Evolutionary conservation across 2,797 vertebrate species (phyloP).

Genomic region (Propithecus perrieri): DNA sequence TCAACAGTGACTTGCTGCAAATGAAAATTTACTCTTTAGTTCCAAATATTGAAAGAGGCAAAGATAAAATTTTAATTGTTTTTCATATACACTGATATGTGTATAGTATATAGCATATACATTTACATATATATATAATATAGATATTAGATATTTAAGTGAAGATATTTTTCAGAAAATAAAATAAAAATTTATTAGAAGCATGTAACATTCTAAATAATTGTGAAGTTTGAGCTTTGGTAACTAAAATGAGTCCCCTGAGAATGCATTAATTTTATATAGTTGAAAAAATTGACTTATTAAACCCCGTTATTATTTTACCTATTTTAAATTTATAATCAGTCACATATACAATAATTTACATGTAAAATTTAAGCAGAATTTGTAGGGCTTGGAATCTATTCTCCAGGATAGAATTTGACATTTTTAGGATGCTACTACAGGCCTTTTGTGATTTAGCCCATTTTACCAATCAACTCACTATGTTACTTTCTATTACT

Average conservation of each 20-base stretch:
- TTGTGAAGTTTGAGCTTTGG: not conserved
- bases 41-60: too few relatives aligned
- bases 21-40: too few relatives aligned
- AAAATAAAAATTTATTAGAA: not conserved
- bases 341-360: not conserved
- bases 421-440: not conserved
- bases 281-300: not conserved
- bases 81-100: too few relatives aligned
- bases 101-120: too few relatives aligned
- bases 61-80: too few relatives aligned
- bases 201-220: not conserved
- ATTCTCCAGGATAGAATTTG: not conserved
- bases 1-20: too few relatives aligned
- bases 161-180: not conserved
- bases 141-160: not conserved
- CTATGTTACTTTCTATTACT: not conserved
- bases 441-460: rapidly evolving
- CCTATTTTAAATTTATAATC: not conserved
- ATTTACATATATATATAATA: not conserved
- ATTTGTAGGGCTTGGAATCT: not conserved
- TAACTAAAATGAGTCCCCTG: not conserved
- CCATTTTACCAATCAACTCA: not conserved
- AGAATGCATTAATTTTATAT: not conserved
- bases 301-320: not conserved
- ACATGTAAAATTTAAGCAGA: not conserved